Conservation (phyloP, 2,888 invertebrate species). For the Meiosimyza platycephala region DNA sequence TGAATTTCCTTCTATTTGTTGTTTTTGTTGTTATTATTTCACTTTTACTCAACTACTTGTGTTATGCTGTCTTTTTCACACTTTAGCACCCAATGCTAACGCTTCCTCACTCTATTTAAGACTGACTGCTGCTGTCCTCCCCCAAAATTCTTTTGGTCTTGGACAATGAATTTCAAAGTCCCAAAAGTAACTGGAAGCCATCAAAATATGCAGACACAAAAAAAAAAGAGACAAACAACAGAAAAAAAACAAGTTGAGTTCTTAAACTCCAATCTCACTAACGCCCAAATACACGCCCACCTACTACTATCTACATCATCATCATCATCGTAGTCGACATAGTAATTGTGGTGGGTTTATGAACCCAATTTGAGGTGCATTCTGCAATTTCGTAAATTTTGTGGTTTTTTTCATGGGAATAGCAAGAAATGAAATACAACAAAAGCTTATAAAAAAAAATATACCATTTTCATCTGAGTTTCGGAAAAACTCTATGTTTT, state of each 20-base stretch:
- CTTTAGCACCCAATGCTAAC: too few relatives aligned
- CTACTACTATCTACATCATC: background rate
- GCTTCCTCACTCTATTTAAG: too few relatives aligned
- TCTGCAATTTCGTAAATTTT: background rate
- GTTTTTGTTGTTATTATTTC: too few relatives aligned
- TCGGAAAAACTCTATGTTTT: background rate
- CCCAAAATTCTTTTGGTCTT: background rate
- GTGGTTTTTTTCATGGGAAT: background rate
- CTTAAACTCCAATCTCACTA: background rate
- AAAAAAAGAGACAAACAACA: background rate
- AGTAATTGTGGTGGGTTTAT: background rate
- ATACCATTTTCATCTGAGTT: background rate
- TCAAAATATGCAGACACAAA: constrained; percentile 23
- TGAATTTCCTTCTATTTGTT: too few relatives aligned
- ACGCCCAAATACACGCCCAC: background rate
- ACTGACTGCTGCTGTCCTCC: too few relatives aligned
- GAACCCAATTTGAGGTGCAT: constrained; percentile 23
- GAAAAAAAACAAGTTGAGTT: background rate
- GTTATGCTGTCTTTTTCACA: too few relatives aligned
- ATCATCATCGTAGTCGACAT: background rate
- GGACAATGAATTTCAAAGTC: background rate
- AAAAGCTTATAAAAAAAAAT: background rate
- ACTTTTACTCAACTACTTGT: too few relatives aligned
- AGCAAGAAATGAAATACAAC: background rate
- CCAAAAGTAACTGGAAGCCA: constrained; percentile 26